phyloP scores from a whole-genome alignment of 2,888 invertebrate species.

The Vesta saturnalis region DNA sequence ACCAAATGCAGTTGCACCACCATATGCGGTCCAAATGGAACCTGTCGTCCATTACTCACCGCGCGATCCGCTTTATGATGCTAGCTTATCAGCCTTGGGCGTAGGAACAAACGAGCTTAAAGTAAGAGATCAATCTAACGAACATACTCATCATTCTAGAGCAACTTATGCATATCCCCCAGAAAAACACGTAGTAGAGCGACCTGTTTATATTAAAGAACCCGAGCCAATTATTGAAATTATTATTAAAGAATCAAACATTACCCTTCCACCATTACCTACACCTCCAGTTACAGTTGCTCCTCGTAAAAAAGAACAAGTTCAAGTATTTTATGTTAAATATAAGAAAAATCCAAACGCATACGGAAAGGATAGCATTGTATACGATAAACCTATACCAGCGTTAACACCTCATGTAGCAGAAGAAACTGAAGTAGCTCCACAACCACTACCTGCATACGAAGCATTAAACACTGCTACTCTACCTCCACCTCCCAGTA shows the following conservation, averaged over 20 bases:
- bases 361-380: slow-evolving; percentile 74
- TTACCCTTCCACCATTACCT: slow-evolving; percentile 75
- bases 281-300: slow-evolving; percentile 65
- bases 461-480: slow-evolving; percentile 44
- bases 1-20: slow-evolving; percentile 67
- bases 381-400: slow-evolving; percentile 83
- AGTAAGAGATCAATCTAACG: slow-evolving; percentile 61
- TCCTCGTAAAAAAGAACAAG: slow-evolving; percentile 79
- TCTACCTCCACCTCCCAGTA: slow-evolving; percentile 71
- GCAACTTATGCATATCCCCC: slow-evolving; percentile 63
- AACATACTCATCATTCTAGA: slow-evolving; percentile 63
- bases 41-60: slow-evolving; percentile 83
- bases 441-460: slow-evolving; percentile 63
- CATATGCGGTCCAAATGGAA: slow-evolving; percentile 84
- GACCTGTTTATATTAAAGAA: slow-evolving; percentile 69
- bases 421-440: slow-evolving; percentile 65
- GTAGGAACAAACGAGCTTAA: slow-evolving; percentile 64
- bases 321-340: slow-evolving; percentile 91
- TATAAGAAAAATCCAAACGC: slow-evolving; percentile 85
- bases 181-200: slow-evolving; percentile 55
- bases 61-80: slow-evolving; percentile 79
- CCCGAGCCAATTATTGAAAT: slow-evolving; percentile 93
- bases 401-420: slow-evolving; percentile 76
- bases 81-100: slow-evolving; percentile 57
- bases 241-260: slow-evolving; percentile 90